Evolutionary conservation across 1,140 invertebrate genomes (phyloP), one percentile per base, ranked within the genome.

Genomic region (Panagrolaimus sp.): DNA sequence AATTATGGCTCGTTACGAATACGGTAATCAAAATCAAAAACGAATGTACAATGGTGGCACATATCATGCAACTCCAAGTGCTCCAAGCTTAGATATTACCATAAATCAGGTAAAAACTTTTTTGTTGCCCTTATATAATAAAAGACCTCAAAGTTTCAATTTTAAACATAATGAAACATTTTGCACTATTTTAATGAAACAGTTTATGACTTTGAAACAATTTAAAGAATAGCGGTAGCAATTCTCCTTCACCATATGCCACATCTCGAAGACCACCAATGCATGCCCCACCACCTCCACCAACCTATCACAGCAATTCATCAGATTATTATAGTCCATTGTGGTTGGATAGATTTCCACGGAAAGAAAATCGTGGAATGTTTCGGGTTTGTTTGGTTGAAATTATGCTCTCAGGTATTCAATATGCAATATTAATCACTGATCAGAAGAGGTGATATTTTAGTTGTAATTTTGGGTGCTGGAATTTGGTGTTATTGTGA

Each of bases 401-500:
- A 43, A 5, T 69, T 3, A 65, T 78, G 65, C 63, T 78, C 14
- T 72, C 68, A 28, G 63, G 63, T 69, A 15, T 46, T 65, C 70
- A 21, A 67, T 70, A 66, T 52, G 48, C 21, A 67, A 45, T 48
- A 66, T 67, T 71, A 43, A 67, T 32, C 46, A 58, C 38, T 44
- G 17, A n/a, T 65, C 9, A 17, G n/a, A 65, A 26, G 15, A 32
- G 6, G 12, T 26, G 47, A 24, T n/a, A 21, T 75, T 73, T 70
- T 70, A 74, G 77, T 70, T 10, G 74, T 80, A 4, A 68, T 80
- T 48, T 58, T 78, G 28, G 77, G 44, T 12, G 71, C 69, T 14
- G 79, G 78, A 15, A 72, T 80, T 46, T 77, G 79, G 75, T 80
- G 78, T 67, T 67, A 69, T n/a, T 63, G 67, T n/a, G 75, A 81